These are phyloP conservation scores for Anguilla megastoma DNA, from an alignment of 2,797 vertebrate genomes.

Conservation along the genomic window DNA sequence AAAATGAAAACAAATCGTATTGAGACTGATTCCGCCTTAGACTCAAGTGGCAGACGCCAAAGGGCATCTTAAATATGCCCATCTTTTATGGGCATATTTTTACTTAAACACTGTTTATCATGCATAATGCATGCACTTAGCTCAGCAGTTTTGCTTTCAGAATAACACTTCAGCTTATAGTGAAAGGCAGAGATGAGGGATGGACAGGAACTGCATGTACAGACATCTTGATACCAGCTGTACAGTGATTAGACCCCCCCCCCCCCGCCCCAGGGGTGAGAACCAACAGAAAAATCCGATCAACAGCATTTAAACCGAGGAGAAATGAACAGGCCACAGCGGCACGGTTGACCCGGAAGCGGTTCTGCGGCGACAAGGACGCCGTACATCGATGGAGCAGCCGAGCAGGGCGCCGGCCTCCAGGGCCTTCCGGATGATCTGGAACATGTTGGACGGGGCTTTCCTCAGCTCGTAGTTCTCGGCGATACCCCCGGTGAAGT, in stretches of 20 bases:
- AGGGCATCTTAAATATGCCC: not conserved
- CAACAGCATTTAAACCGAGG: not conserved
- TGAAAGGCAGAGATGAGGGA: not conserved
- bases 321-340: not conserved
- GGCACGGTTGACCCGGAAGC: not conserved
- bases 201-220: not conserved
- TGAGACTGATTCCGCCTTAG: not conserved
- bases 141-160: not conserved
- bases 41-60: not conserved
- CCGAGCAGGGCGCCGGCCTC: conserved; percentile 79
- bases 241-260: no score
- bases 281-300: not conserved
- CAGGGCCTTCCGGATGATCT: conserved; percentile 79
- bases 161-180: not conserved
- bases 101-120: not conserved
- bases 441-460: conserved; percentile 75
- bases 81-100: not conserved
- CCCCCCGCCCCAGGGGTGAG: not conserved
- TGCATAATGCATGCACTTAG: not conserved
- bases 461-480: conserved; percentile 76
- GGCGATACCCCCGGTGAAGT: conserved; percentile 89
- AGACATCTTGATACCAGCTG: not conserved
- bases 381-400: conserved; percentile 79
- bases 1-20: not conserved
- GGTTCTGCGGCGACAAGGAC: conserved; percentile 23